Base-by-base conservation (phyloP, 2,113 vertebrate genomes). In the Octodon degus region DNA sequence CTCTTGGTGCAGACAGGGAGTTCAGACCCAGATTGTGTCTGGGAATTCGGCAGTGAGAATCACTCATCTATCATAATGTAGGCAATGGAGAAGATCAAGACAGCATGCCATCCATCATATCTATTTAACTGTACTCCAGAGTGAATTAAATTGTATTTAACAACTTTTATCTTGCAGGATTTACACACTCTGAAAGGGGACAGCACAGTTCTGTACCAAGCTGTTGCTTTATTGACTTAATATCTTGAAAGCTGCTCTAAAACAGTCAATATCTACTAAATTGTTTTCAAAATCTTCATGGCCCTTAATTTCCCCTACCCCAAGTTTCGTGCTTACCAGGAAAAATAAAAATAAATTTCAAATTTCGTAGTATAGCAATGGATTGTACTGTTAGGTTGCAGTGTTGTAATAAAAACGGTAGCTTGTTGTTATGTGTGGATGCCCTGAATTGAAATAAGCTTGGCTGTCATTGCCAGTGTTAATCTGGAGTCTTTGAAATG, bases 51-150 rank as follows among this genome's bases (percentile, higher is more conserved):
- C 97, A 97, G 97, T 95, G 95, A 98, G 98, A 96, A 96, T 98
- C 98, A 98, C 98, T 99, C 99, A 99, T 99, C 98, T 98, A 98
- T 99, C 99, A 99, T 98, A 98, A 98, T 98, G 98, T 98, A 98
- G 98, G 98, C 98, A 98, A 98, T 98, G 97, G 98, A 98, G 98
- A 98, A 96, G 96, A 98, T 97, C 97, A 98, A 98, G 98, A 98
- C 97, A 98, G 97, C 96, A 98, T 99, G 98, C 98, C 98, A 99
- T 99, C 98, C 98, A 98, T 98, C 97, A 98, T 98, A 97, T 98
- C 98, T 98, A 94, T 98, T 98, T 98, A 98, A 98, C 98, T 97
- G 62, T 90, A 97, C 98, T 98, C 98, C 89, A 95, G 98, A 98
- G 98, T 96, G 92, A 96, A 97, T 98, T 98, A 98, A 98, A 98